Evolutionary conservation across 1,140 invertebrate genomes (phyloP).

Genomic region (Drosophila bocki): DNA sequence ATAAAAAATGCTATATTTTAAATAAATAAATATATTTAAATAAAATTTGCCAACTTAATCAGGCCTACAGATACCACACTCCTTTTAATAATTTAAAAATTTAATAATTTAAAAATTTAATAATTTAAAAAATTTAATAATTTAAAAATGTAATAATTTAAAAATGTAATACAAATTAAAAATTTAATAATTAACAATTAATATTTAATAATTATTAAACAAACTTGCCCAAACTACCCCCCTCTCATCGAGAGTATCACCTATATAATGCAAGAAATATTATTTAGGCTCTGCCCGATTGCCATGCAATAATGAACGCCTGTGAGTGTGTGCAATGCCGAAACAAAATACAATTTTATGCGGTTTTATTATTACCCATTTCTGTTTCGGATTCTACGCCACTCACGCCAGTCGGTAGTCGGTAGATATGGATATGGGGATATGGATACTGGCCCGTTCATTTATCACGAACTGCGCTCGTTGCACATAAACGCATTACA

Average conservation of each 20-base stretch:
- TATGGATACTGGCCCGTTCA: constrained; percentile 54
- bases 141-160: too few relatives aligned
- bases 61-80: too few relatives aligned
- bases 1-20: too few relatives aligned
- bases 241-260: neutral
- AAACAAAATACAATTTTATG: constrained; percentile 75
- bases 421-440: constrained; percentile 25
- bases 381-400: constrained; percentile 57
- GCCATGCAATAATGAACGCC: constrained; percentile 29
- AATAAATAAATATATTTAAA: too few relatives aligned
- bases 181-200: too few relatives aligned
- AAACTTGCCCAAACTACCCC: neutral
- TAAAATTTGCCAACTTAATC: too few relatives aligned
- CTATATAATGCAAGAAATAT: constrained; percentile 39
- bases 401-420: constrained; percentile 47
- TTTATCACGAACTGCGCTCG: constrained; percentile 42
- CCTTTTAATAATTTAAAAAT: too few relatives aligned
- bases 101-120: too few relatives aligned
- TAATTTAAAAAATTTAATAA: too few relatives aligned
- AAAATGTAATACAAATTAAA: too few relatives aligned
- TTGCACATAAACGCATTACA: constrained; percentile 46
- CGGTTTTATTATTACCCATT: constrained; percentile 59
- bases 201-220: too few relatives aligned
- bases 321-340: constrained; percentile 56
- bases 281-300: constrained; percentile 17